Conservation (phyloP, 2,113 vertebrate species). For the Panurus biarmicus region DNA sequence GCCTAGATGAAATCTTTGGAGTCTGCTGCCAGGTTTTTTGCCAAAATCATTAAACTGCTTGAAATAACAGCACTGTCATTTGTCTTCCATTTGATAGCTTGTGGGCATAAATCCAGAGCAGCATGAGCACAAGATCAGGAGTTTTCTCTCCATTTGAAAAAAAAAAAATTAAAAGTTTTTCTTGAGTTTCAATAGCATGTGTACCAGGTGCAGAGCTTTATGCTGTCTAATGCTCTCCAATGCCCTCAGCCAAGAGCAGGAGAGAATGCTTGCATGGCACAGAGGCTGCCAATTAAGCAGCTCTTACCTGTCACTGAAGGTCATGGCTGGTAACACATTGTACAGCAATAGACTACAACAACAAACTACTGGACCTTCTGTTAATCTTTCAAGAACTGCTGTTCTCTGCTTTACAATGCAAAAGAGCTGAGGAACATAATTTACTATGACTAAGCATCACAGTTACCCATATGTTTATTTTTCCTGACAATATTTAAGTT, state of each 20-base stretch:
- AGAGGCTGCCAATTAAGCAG: not conserved
- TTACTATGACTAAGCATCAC: not conserved
- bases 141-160: not conserved
- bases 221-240: not conserved
- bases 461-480: not conserved
- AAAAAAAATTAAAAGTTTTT: not conserved
- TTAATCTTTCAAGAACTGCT: not conserved
- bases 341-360: not conserved
- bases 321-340: not conserved
- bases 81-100: conserved; percentile 32
- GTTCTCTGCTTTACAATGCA: not conserved
- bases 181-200: not conserved
- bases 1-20: conserved; percentile 46
- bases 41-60: conserved; percentile 47
- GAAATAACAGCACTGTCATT: conserved; percentile 45
- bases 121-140: not conserved
- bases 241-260: not conserved
- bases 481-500: not conserved
- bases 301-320: not conserved
- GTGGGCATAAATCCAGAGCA: conserved; percentile 27
- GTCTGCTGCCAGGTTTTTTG: not conserved
- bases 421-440: not conserved
- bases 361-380: not conserved
- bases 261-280: not conserved
- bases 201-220: not conserved